Evolutionary conservation across 1,140 invertebrate genomes (phyloP), one percentile per base, ranked within the genome.

Genomic region (Telenomus remus): DNA sequence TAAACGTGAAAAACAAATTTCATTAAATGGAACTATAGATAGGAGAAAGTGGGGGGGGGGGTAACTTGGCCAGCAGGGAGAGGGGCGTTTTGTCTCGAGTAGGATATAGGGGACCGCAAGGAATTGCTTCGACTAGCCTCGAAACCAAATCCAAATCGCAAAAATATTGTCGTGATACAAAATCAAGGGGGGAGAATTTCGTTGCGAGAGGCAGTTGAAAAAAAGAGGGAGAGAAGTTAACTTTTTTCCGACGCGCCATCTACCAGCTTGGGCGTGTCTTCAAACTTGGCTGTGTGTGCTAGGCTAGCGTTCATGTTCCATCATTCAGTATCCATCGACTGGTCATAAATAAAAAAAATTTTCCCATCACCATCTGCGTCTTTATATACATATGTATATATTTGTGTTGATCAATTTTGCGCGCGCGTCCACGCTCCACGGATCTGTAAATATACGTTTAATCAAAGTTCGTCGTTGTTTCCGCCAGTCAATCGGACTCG

Each of bases 251-350:
- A 81, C 80, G 80, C 80, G 60, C 68, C 59, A 64, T 48, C 68
- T 63, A 64, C 55, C 35, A 65, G 73, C 64, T 77, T 80, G 71
- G 68, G 72, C 70, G 80, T 82, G 82, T 84, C 82, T 81, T 78
- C 83, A 82, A 61, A 86, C 82, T 86, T 87, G 86, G 85, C 86
- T 87, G 85, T 86, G 85, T 85, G 85, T 83, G 83, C 83, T 87
- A 86, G 82, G 80, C 79, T 85, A 86, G 84, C 69, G 79, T 73
- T 83, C 82, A 85, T 81, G 73, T 81, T 84, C 76, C 81, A 83
- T 81, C 74, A 70, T 60, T 50, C 56, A 60, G 54, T 60, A 53
- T 70, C 48, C 69, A 74, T 64, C 66, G 63, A 72, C 74, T 73
- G 72, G 63, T 76, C 71, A 68, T 68, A 60, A 27, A 27, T 3